Evolutionary conservation across 2,888 invertebrate species (phyloP).

Genomic region (Entomobrya multifasciata): DNA sequence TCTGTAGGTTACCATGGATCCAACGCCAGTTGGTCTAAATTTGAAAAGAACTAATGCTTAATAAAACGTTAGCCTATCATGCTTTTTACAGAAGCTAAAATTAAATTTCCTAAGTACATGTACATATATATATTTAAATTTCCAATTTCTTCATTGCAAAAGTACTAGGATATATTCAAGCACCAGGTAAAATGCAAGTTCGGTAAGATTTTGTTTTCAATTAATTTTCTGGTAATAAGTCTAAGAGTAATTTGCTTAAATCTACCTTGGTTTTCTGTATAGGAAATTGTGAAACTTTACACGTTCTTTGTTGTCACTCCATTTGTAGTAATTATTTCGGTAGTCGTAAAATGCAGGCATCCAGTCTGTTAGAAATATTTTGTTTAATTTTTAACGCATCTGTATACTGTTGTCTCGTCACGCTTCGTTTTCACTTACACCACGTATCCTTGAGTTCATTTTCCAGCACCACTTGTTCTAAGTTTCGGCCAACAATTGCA

Average conservation of each 20-base stretch:
- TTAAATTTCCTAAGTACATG: too few species aligned
- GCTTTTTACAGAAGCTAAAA: too few species aligned
- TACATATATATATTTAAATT: too few species aligned
- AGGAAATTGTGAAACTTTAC: background rate
- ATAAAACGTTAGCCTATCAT: too few species aligned
- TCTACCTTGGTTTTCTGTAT: background rate
- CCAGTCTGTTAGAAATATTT: constrained; percentile 13
- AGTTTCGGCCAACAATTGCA: background rate
- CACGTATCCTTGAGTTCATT: background rate
- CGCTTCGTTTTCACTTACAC: background rate
- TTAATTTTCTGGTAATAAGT: background rate
- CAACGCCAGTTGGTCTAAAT: constrained; percentile 7
- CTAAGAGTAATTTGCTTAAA: background rate
- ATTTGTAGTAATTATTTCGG: background rate
- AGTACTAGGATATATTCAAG: too few species aligned
- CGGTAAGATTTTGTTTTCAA: background rate
- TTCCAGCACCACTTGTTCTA: background rate
- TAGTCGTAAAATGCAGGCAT: background rate
- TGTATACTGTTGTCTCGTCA: background rate
- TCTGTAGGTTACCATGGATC: background rate
- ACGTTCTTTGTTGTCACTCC: background rate
- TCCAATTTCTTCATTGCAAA: too few species aligned
- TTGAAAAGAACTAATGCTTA: too few species aligned
- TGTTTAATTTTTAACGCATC: background rate
- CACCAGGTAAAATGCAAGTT: background rate